Evolutionary conservation across 2,888 invertebrate genomes (phyloP).

Genomic region (Hirtodrosophila trivittata): DNA sequence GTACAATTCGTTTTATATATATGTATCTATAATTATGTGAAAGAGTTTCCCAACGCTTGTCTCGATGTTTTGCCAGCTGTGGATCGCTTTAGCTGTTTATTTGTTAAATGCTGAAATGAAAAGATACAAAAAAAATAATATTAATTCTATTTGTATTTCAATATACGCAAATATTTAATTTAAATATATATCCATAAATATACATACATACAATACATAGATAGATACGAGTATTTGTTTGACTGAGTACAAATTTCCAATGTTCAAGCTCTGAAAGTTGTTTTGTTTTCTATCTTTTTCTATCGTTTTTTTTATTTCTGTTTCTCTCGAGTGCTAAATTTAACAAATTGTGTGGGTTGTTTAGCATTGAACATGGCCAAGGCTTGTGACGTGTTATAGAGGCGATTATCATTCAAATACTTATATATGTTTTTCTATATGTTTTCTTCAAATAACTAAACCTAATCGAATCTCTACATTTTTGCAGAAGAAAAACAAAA

Average conservation of each 20-base stretch:
- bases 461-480: slow-evolving; percentile 14
- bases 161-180: slow-evolving; percentile 52
- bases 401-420: slow-evolving; percentile 41
- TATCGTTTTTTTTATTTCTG: slow-evolving; percentile 1
- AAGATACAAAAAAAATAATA: slow-evolving; percentile 33
- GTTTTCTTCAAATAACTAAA: slow-evolving; percentile 14
- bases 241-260: slow-evolving; percentile 41
- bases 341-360: slow-evolving; percentile 70
- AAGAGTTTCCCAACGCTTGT: slow-evolving; percentile 37
- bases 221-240: slow-evolving; percentile 21
- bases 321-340: slow-evolving; percentile 66
- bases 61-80: slow-evolving; percentile 19
- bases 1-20: background rate
- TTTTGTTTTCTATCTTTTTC: slow-evolving; percentile 2
- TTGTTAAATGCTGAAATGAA: slow-evolving; percentile 42
- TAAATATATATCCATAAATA: slow-evolving; percentile 39
- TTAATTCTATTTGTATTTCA: slow-evolving; percentile 39
- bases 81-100: slow-evolving; percentile 29
- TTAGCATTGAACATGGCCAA: slow-evolving; percentile 74
- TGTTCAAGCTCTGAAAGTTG: slow-evolving; percentile 32
- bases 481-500: background rate
- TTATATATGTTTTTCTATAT: slow-evolving; percentile 34
- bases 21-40: slow-evolving; percentile 10
- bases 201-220: slow-evolving; percentile 23
- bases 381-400: slow-evolving; percentile 62